Evolutionary conservation across 1,140 invertebrate species (phyloP).

Genomic region (Sminthurides bifidus): DNA sequence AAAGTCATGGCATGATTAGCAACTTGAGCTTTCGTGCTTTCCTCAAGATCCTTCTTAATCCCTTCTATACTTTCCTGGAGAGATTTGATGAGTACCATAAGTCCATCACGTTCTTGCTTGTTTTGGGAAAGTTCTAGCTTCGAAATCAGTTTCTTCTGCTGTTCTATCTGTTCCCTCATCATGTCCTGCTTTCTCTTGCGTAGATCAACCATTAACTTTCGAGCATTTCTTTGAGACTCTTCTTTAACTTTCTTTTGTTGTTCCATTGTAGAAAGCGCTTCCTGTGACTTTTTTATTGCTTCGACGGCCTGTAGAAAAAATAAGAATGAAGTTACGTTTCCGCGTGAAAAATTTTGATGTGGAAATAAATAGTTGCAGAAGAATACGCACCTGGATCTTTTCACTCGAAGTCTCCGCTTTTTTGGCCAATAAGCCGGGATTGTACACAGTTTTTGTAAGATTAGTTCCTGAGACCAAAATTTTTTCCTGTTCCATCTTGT

Average conservation of each 20-base stretch:
- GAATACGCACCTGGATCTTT: conserved; percentile 27
- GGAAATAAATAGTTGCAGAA: background rate
- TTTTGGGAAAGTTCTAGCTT: conserved; percentile 54
- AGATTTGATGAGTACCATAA: conserved; percentile 60
- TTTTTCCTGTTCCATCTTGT: conserved; percentile 22
- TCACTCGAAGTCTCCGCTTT: conserved; percentile 31
- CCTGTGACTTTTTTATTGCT: conserved; percentile 50
- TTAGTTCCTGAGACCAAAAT: conserved; percentile 35
- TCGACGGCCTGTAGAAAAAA: conserved; percentile 38
- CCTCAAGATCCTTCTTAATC: conserved; percentile 53
- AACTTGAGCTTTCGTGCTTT: conserved; percentile 22
- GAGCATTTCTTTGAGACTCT: conserved; percentile 51
- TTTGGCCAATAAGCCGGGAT: conserved; percentile 36
- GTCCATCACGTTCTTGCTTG: conserved; percentile 49
- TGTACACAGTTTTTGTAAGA: conserved; percentile 43
- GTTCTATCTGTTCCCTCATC: conserved; percentile 61
- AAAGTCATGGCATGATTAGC: background rate
- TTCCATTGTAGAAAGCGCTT: conserved; percentile 49
- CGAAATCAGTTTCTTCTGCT: conserved; percentile 61
- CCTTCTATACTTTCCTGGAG: conserved; percentile 57
- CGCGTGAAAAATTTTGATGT: background rate
- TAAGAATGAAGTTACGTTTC: background rate
- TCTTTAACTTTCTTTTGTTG: conserved; percentile 52
- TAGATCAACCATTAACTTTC: conserved; percentile 58
- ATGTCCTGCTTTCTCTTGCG: conserved; percentile 64